Percentiles rank a stretch among this genome's conserved stretches.
Conservation (phyloP, 2,888 invertebrate genomes). For the Halictus ligatus region DNA sequence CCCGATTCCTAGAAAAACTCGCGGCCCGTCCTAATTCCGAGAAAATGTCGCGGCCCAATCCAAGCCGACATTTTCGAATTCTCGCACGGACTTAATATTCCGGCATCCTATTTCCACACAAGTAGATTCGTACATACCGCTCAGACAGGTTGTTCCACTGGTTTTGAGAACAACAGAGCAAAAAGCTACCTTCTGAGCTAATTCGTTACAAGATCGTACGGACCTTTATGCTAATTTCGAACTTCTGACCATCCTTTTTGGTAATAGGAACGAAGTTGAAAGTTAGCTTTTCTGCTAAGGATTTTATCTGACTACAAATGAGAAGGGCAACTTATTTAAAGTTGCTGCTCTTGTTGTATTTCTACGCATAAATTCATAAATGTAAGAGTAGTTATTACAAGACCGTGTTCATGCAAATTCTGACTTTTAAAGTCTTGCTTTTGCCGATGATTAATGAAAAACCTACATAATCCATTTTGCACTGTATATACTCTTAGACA, state of each 20-base stretch:
- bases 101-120: not conserved
- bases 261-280: not conserved
- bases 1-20: too few relatives aligned
- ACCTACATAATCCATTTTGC: not conserved
- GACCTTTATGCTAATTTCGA: not conserved
- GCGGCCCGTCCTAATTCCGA: too few relatives aligned
- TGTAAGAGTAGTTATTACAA: not conserved
- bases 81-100: too few relatives aligned
- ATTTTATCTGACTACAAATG: not conserved
- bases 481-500: not conserved
- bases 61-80: not conserved
- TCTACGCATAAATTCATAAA: not conserved
- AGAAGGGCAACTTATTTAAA: not conserved
- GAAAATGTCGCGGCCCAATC: not conserved
- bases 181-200: not conserved
- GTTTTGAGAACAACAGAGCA: not conserved
- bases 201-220: not conserved
- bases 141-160: not conserved
- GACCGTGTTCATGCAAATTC: conserved; percentile 3
- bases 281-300: not conserved
- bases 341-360: not conserved
- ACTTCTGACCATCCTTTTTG: not conserved
- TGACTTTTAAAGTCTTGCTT: not conserved
- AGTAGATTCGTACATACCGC: not conserved
- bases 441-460: not conserved